These are phyloP conservation scores for Saccostrea echinata DNA, from an alignment of 1,140 invertebrate species.

Conservation along the genomic window DNA sequence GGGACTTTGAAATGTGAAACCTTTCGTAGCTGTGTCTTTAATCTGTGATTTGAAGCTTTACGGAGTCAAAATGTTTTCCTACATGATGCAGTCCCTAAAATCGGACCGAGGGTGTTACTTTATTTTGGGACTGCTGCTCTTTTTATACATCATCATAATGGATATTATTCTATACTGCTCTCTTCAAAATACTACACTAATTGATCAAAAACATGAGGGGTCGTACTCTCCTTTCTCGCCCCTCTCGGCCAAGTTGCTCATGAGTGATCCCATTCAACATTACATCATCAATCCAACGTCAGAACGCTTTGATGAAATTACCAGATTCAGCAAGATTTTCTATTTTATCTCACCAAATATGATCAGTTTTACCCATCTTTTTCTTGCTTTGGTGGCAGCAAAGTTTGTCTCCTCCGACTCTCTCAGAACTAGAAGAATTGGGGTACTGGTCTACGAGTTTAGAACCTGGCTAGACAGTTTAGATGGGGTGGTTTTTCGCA, in stretches of 20 bases:
- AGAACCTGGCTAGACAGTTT: conserved; percentile 75
- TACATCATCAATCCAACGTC: conserved; percentile 73
- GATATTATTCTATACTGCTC: conserved; percentile 71
- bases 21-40: background rate
- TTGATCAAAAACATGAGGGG: conserved; percentile 61
- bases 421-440: conserved; percentile 70
- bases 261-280: conserved; percentile 75
- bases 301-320: conserved; percentile 73
- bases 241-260: conserved; percentile 74
- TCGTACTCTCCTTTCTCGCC: conserved; percentile 72
- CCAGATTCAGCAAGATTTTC: conserved; percentile 74
- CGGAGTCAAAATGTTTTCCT: conserved; percentile 32
- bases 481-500: conserved; percentile 76
- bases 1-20: background rate
- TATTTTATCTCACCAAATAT: conserved; percentile 77
- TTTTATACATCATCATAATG: conserved; percentile 74
- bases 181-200: conserved; percentile 68
- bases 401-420: conserved; percentile 74
- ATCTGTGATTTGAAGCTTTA: background rate
- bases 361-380: conserved; percentile 73
- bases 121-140: conserved; percentile 60
- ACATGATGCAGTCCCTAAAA: conserved; percentile 24
- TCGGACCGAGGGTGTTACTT: conserved; percentile 43
- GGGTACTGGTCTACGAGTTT: conserved; percentile 73
- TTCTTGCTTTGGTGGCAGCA: conserved; percentile 69